Conservation (phyloP, 2,797 vertebrate genomes). For the Enteromius anoplus region DNA sequence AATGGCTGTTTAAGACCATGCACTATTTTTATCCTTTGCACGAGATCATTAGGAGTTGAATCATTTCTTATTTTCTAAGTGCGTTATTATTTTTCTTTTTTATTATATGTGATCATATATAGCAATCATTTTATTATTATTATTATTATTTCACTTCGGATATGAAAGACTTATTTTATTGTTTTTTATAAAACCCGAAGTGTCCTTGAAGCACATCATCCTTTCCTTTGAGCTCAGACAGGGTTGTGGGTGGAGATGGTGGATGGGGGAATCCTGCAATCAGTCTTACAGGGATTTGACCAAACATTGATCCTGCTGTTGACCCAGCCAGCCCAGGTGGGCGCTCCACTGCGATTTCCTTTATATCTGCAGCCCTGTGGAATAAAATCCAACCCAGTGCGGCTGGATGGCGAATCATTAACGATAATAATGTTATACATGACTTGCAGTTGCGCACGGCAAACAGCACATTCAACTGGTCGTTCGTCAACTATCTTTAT, state of each 20-base stretch:
- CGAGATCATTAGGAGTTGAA: background rate
- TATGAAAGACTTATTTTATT: background rate
- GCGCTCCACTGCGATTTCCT: constrained; percentile 36
- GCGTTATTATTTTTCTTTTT: background rate
- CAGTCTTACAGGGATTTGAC: constrained; percentile 31
- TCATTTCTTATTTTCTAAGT: background rate
- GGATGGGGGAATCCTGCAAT: constrained; percentile 40
- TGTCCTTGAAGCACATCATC: background rate
- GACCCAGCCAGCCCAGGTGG: constrained; percentile 41
- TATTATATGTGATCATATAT: background rate
- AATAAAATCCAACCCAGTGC: constrained; percentile 18
- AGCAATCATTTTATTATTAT: background rate
- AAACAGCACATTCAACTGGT: constrained; percentile 48
- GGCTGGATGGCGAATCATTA: background rate
- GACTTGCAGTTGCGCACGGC: background rate
- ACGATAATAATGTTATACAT: background rate
- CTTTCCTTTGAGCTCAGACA: constrained; percentile 6
- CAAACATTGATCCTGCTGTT: constrained; percentile 43
- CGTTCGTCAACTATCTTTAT: constrained; percentile 33
- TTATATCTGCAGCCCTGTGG: constrained; percentile 26
- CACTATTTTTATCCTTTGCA: background rate
- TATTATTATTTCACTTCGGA: background rate
- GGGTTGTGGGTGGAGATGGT: constrained; percentile 26
- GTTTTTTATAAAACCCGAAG: background rate
- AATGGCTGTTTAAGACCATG: background rate